These are phyloP conservation scores for Prietella phreatophila DNA, from an alignment of 2,113 vertebrate genomes.

Conservation along the genomic window DNA sequence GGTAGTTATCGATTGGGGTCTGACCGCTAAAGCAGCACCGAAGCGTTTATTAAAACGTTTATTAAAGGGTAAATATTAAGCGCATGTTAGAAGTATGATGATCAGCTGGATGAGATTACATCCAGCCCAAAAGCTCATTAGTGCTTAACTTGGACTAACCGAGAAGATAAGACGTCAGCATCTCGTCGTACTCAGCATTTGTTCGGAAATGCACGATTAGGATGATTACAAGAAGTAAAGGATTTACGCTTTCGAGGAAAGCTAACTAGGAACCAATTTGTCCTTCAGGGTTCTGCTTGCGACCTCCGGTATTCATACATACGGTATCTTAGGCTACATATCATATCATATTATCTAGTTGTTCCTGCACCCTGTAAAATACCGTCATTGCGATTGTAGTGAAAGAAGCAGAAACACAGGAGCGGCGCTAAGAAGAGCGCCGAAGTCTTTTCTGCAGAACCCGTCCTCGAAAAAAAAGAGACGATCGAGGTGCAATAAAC, in stretches of 20 bases:
- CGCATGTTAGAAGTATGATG: slow-evolving; percentile 40
- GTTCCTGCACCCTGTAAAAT: background rate
- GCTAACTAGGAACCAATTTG: no score
- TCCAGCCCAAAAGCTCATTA: slow-evolving; percentile 67
- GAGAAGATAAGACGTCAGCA: slow-evolving; percentile 44
- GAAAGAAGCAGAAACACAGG: background rate
- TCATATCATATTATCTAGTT: background rate
- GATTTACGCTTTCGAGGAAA: no score
- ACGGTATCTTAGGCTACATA: background rate
- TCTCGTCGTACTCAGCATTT: slow-evolving; percentile 3
- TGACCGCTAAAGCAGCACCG: background rate
- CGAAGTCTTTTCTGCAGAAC: background rate
- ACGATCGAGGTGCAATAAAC: no score
- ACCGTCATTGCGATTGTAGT: background rate
- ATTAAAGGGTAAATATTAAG: slow-evolving; percentile 54
- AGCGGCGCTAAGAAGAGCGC: background rate
- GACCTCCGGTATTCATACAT: background rate
- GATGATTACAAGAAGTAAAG: background rate
- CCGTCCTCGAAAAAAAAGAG: background rate
- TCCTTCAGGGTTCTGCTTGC: background rate
- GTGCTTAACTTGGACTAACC: slow-evolving; percentile 49
- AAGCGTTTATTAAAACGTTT: background rate
- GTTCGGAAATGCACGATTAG: slow-evolving; percentile 15
- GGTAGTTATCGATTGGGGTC: background rate
- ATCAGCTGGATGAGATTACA: slow-evolving; percentile 56